Percentiles rank a stretch among this genome's conserved stretches.
phyloP scores from a whole-genome alignment of 2,797 vertebrate species.

The Microchirus variegatus region DNA sequence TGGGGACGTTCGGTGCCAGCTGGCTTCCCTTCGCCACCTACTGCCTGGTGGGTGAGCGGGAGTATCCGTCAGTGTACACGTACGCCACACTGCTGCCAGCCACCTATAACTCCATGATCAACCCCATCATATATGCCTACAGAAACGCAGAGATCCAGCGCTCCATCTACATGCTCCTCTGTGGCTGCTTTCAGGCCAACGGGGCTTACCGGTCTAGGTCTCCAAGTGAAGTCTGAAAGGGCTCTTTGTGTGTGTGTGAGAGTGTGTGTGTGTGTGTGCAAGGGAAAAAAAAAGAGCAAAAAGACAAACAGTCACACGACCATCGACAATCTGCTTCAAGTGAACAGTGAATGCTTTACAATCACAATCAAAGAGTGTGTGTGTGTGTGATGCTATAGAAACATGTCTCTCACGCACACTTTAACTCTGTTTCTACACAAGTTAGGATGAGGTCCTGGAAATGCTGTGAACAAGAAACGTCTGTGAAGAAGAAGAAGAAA shows the following conservation, averaged over 20 bases:
- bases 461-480: conserved; percentile 83
- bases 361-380: conserved; percentile 42
- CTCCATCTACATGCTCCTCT: conserved; percentile 93
- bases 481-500: conserved; percentile 67
- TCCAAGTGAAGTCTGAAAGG: conserved; percentile 92
- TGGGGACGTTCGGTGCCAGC: conserved; percentile 96
- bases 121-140: conserved; percentile 98
- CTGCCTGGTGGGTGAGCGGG: conserved; percentile 90
- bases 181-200: conserved; percentile 92
- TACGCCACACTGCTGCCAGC: conserved; percentile 95
- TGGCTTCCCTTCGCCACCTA: conserved; percentile 99
- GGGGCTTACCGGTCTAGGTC: conserved; percentile 92
- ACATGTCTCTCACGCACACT: conserved; percentile 76
- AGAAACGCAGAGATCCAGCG: conserved; percentile 96
- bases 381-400: conserved; percentile 34
- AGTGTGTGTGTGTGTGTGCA: not conserved
- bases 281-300: conserved; percentile 36
- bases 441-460: conserved; percentile 50
- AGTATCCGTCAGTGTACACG: conserved; percentile 92
- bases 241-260: conserved; percentile 13
- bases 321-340: conserved; percentile 79
- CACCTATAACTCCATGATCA: conserved; percentile 99
- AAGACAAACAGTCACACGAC: conserved; percentile 53
- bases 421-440: conserved; percentile 85
- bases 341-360: conserved; percentile 77